These are phyloP conservation scores for Dryobotodes eremita DNA, from an alignment of 2,888 invertebrate genomes.

Conservation along the genomic window DNA sequence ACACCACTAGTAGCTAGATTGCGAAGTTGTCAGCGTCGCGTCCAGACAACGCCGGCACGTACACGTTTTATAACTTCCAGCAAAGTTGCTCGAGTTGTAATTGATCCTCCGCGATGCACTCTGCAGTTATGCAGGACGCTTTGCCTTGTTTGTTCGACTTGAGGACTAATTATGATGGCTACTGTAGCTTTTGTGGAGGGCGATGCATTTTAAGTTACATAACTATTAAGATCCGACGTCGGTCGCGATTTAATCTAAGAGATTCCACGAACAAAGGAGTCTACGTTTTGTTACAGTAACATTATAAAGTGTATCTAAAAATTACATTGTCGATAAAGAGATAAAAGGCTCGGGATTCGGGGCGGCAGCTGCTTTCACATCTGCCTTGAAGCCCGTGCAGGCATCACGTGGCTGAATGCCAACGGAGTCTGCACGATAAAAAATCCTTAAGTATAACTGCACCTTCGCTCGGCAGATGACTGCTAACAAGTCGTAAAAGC, in stretches of 20 bases:
- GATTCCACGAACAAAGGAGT: slow-evolving; percentile 27
- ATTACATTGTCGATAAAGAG: slow-evolving; percentile 78
- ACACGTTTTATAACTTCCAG: slow-evolving; percentile 80
- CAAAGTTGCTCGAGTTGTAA: slow-evolving; percentile 74
- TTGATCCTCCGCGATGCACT: slow-evolving; percentile 78
- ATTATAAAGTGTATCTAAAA: slow-evolving; percentile 56
- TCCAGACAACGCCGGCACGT: slow-evolving; percentile 56
- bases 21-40: slow-evolving; percentile 70
- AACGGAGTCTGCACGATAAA: slow-evolving; percentile 72
- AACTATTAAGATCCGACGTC: slow-evolving; percentile 5
- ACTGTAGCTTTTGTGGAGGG: slow-evolving; percentile 29
- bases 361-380: slow-evolving; percentile 86
- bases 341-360: slow-evolving; percentile 79
- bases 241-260: slow-evolving; percentile 9
- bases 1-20: slow-evolving; percentile 72
- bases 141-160: slow-evolving; percentile 73
- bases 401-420: slow-evolving; percentile 79
- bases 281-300: slow-evolving; percentile 20
- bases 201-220: slow-evolving; percentile 12
- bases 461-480: slow-evolving; percentile 78
- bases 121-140: slow-evolving; percentile 70
- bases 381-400: slow-evolving; percentile 80
- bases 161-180: slow-evolving; percentile 58
- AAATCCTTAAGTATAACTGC: slow-evolving; percentile 78
- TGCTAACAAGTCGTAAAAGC: slow-evolving; percentile 74